Conservation (phyloP, 2,113 vertebrate species). For the Cichladusa arquata region DNA sequence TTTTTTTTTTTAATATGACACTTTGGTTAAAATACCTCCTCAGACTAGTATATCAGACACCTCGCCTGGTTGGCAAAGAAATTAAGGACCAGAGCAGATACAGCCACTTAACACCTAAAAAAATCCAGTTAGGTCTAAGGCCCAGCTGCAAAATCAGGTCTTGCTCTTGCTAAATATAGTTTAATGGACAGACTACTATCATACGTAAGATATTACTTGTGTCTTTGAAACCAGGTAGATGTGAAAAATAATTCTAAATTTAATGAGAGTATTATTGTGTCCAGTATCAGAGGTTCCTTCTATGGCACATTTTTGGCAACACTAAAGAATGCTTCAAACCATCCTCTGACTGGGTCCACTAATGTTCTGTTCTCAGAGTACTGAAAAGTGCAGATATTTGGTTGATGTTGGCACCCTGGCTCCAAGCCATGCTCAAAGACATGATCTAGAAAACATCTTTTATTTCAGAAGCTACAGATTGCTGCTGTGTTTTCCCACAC, state of each 20-base stretch:
- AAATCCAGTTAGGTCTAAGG: neutral
- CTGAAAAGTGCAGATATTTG: neutral
- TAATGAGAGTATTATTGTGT: neutral
- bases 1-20: accelerated
- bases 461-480: neutral
- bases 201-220: neutral
- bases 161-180: neutral
- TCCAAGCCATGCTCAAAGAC: neutral
- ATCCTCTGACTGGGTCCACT: accelerated
- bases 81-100: neutral
- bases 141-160: neutral
- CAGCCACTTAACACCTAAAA: neutral
- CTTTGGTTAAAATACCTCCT: neutral
- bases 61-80: neutral
- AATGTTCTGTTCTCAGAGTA: neutral
- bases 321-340: neutral
- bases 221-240: neutral
- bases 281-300: neutral
- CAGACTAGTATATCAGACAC: neutral
- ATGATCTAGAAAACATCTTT: neutral
- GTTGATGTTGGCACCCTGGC: neutral
- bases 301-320: neutral
- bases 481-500: neutral
- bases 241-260: neutral
- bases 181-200: neutral